phyloP scores from a whole-genome alignment of 2,113 vertebrate species.

The Nycticryphes semicollaris region DNA sequence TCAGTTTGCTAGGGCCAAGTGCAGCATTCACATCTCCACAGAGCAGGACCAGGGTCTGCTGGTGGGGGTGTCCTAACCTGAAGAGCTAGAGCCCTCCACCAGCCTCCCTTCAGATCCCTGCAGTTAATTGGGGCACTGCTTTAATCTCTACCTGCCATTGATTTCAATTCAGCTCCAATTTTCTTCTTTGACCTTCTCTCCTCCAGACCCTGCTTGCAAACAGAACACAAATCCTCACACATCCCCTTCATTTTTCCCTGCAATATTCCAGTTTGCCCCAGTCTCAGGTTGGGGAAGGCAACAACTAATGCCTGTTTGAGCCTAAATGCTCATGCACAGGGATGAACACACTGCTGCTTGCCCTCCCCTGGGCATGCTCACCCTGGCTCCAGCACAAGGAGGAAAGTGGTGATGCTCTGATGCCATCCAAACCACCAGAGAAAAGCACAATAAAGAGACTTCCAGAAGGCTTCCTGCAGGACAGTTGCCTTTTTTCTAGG shows the following conservation, averaged over 20 bases:
- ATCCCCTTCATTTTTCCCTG: neutral
- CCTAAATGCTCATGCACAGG: neutral
- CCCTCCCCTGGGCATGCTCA: neutral
- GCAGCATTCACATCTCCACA: neutral
- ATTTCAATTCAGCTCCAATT: conserved; percentile 60
- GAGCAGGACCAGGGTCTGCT: neutral
- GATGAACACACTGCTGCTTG: neutral
- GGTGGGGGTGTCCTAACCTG: neutral
- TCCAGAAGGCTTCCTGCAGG: neutral
- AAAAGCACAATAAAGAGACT: neutral
- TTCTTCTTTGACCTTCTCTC: conserved; percentile 58
- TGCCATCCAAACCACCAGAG: neutral
- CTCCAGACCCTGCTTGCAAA: neutral
- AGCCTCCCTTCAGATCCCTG: neutral
- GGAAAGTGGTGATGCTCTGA: neutral
- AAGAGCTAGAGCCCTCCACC: neutral
- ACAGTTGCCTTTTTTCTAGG: neutral
- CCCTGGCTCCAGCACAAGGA: neutral
- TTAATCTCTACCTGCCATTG: conserved; percentile 52
- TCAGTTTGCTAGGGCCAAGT: neutral
- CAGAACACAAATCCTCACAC: conserved; percentile 32
- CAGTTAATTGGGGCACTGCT: conserved; percentile 10
- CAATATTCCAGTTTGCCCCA: neutral
- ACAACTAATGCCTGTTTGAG: rapidly evolving
- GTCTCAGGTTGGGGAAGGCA: neutral